phyloP scores from a whole-genome alignment of 2,888 invertebrate genomes.

The Schizotus pectinicornis region DNA sequence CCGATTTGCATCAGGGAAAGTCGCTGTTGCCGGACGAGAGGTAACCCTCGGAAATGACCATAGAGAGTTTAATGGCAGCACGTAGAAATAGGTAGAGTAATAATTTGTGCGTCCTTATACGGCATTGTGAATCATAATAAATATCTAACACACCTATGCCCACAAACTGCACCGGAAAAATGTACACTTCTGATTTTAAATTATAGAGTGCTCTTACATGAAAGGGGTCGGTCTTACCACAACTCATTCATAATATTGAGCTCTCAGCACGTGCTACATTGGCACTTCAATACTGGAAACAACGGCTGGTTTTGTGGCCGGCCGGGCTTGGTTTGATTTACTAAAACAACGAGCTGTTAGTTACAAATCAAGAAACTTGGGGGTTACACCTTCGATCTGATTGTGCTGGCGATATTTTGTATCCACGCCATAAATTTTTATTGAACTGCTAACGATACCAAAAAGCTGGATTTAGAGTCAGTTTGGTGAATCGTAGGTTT shows the following conservation, averaged over 20 bases:
- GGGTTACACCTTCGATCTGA: too few species aligned
- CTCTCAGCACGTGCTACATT: conserved; percentile 35
- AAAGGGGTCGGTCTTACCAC: conserved; percentile 36
- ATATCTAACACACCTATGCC: conserved; percentile 38
- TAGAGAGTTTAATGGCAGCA: conserved; percentile 13
- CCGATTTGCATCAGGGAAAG: too few species aligned
- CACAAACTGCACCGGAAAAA: conserved; percentile 31
- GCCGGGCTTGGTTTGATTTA: conserved; percentile 27
- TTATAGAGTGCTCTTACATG: conserved; percentile 36
- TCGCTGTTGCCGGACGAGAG: conserved; percentile 4
- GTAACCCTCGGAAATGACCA: conserved; percentile 1
- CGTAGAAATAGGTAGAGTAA: conserved; percentile 30
- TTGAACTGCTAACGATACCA: too few species aligned
- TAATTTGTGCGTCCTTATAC: conserved; percentile 39
- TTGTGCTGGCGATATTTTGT: too few species aligned
- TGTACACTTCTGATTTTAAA: conserved; percentile 36
- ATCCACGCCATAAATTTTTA: too few species aligned
- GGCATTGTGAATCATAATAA: conserved; percentile 38
- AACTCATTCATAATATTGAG: conserved; percentile 36
- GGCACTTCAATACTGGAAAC: conserved; percentile 26
- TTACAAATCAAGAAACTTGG: conserved; percentile 7
- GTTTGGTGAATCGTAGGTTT: too few species aligned
- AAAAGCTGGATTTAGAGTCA: too few species aligned
- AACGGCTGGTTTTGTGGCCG: conserved; percentile 20
- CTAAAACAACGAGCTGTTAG: conserved; percentile 12